Conservation (phyloP, 2,888 invertebrate genomes). For the Diloba caeruleocephala region DNA sequence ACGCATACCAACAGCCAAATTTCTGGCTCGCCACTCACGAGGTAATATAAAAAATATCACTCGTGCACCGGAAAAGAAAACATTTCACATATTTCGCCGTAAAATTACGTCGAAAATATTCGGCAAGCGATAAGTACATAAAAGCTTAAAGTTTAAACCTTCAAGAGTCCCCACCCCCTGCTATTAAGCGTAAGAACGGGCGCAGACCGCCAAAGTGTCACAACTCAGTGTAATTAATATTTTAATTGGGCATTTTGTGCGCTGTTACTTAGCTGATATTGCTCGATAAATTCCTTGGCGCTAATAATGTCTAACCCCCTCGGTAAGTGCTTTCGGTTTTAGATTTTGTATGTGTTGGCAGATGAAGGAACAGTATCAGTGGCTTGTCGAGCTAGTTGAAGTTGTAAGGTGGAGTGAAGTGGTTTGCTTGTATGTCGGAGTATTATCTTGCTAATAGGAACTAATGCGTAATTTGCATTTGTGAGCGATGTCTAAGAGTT, state of each 20-base stretch:
- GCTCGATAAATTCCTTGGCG: conserved; percentile 83
- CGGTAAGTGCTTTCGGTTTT: conserved; percentile 67
- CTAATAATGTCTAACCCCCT: conserved; percentile 77
- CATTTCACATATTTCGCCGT: conserved; percentile 35
- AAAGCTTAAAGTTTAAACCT: conserved; percentile 60
- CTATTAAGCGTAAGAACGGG: conserved; percentile 70
- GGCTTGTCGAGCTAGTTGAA: neutral
- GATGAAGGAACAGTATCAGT: conserved; percentile 4
- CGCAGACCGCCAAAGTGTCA: conserved; percentile 76
- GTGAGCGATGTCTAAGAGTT: no score
- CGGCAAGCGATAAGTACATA: conserved; percentile 58
- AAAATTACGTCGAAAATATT: conserved; percentile 54
- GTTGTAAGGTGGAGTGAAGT: neutral
- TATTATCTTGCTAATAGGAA: no score
- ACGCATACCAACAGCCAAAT: no score
- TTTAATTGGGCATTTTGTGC: conserved; percentile 88
- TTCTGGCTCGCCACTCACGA: no score
- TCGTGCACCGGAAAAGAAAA: conserved; percentile 25
- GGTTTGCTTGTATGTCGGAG: no score
- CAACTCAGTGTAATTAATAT: conserved; percentile 88
- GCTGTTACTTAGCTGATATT: conserved; percentile 85
- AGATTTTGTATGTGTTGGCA: conserved; percentile 57
- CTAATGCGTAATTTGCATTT: no score
- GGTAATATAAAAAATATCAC: neutral
- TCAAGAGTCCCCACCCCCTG: conserved; percentile 58